Conservation (phyloP, 64 coral and sea anemone species). For the Stichodactyla mertensii region DNA sequence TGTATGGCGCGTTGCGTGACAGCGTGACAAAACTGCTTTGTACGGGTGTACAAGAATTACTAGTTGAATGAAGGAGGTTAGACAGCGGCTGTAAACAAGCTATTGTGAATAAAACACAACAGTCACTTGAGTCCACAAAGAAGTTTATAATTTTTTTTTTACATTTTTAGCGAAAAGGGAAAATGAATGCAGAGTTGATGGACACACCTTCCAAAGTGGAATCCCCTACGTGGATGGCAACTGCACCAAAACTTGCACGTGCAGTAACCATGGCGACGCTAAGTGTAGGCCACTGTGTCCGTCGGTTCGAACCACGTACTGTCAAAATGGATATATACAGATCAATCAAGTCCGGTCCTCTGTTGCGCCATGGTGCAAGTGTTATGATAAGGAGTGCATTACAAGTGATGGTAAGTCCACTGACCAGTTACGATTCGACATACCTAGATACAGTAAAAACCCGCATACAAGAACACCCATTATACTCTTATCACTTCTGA, state of each 20-base stretch:
- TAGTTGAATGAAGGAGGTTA: no score
- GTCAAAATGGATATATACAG: background rate
- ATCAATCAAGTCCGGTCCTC: background rate
- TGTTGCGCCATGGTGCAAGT: constrained; percentile 6
- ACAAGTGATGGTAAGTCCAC: background rate
- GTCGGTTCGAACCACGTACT: background rate
- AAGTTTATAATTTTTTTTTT: background rate
- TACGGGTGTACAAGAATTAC: no score
- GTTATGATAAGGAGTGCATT: background rate
- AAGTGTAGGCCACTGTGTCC: constrained; percentile 36
- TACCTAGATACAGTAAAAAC: constrained; percentile 29
- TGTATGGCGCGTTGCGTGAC: no score
- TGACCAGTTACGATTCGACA: no score
- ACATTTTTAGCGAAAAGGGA: background rate
- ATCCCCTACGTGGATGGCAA: constrained; percentile 28
- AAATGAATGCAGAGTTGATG: constrained; percentile 29
- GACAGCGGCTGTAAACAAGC: no score
- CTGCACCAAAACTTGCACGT: constrained; percentile 33
- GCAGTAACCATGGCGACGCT: constrained; percentile 35
- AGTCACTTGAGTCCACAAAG: no score
- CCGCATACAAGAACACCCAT: constrained; percentile 69
- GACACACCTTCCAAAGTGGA: constrained; percentile 26
- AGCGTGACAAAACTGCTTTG: no score
- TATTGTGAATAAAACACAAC: no score
- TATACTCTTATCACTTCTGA: background rate